These are phyloP conservation scores for Andrena fulva DNA, from an alignment of 2,888 invertebrate genomes.

Conservation along the genomic window DNA sequence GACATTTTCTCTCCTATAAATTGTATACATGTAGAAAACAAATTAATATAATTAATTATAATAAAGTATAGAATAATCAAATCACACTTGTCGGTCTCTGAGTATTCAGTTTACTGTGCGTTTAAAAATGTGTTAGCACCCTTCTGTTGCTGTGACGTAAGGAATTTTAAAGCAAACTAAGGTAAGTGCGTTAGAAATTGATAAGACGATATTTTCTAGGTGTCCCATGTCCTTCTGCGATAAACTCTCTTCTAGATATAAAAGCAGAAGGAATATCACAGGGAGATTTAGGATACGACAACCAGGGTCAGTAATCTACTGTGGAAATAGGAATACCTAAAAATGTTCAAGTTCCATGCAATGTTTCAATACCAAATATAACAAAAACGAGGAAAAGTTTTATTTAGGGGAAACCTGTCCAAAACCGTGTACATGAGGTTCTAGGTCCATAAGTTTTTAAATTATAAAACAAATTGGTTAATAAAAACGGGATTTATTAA, in stretches of 20 bases:
- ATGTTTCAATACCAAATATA: neutral
- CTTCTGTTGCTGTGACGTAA: neutral
- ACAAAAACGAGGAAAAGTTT: no score
- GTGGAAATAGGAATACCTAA: neutral
- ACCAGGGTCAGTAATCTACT: neutral
- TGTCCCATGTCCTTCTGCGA: constrained; percentile 8
- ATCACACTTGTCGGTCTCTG: neutral
- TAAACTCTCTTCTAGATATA: constrained; percentile 22
- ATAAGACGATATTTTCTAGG: constrained; percentile 21
- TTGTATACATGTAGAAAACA: no score
- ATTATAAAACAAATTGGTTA: no score
- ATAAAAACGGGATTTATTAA: no score
- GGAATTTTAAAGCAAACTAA: constrained; percentile 12
- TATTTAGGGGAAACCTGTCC: no score
- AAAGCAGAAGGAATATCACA: neutral
- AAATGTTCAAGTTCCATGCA: neutral
- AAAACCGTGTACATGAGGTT: no score
- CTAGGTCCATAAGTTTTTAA: no score
- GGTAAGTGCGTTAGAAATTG: neutral
- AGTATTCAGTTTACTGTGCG: neutral
- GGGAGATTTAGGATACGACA: neutral
- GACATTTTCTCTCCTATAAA: no score
- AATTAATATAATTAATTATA: neutral
- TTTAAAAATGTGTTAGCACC: neutral
- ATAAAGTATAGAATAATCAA: no score